Evolutionary conservation across 2,888 invertebrate genomes (phyloP), one percentile per base, ranked within the genome.

Genomic region (Tortrix viridana): DNA sequence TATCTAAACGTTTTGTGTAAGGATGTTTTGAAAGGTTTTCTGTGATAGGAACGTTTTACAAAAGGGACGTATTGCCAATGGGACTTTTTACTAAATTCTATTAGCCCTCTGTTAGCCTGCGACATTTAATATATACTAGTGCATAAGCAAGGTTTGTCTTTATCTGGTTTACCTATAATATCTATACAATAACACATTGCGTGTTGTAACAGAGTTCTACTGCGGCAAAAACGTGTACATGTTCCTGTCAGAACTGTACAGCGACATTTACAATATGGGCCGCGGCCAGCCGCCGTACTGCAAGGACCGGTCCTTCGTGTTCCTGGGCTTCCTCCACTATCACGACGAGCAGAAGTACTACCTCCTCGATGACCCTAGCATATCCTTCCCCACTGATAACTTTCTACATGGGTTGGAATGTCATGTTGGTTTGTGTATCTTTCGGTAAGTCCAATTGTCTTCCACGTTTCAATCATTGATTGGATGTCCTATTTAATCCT

Each of bases 261-360:
- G 86, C 41, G 91, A 91, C 48, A 89, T 91, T 5, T 91, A 91
- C 76, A 74, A 82, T 68, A 89, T 91, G 84, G 91, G 91, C 0
- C 71, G 72, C 2, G 87, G 89, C 0, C 74, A 78, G 2, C 69
- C 85, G 3, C 91, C 91, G 0, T 88, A 81, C 70, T 91, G 91
- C 71, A 81, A 81, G 61, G 86, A 76, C 0, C 69, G 89, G 0
- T 79, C 82, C 0, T 92, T 92, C 75, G 84, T 88, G 49, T 92
- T 92, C 73, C 60, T 91, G 0, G 91, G 91, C 9, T 92, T 91
- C 66, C 76, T 91, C 0, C 91, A 92, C 64, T 86, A 79, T 23
- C 77, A 85, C 79, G 87, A 89, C 19, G 89, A 92, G 7, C 79
- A 67, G 0, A 81, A 78, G 65, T 92, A 92, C 59, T 91, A 77